These are phyloP conservation scores for Chrysolophus pictus DNA, from an alignment of 2,797 vertebrate species.

Conservation along the genomic window DNA sequence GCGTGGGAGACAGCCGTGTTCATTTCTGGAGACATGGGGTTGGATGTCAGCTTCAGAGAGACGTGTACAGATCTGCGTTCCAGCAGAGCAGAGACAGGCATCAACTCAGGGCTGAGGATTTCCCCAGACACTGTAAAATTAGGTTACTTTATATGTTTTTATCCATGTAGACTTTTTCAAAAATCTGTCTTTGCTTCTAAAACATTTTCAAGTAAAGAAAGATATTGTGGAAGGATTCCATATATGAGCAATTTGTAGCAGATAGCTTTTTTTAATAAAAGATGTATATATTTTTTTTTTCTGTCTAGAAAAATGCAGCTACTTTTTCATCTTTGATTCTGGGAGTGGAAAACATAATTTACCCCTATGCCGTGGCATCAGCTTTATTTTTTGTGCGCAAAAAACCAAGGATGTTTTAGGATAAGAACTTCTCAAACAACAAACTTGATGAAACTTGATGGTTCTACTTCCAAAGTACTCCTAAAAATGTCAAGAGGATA, in stretches of 20 bases:
- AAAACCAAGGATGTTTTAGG: background rate
- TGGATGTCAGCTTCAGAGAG: conserved; percentile 42
- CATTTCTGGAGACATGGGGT: background rate
- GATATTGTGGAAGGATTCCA: background rate
- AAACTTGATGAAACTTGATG: background rate
- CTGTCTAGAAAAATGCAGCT: background rate
- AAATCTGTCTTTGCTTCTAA: conserved; percentile 16
- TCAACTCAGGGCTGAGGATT: conserved; percentile 45
- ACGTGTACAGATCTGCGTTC: background rate
- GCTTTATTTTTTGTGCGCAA: rapidly evolving
- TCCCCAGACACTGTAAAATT: conserved; percentile 42
- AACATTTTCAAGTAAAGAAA: background rate
- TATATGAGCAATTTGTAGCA: background rate
- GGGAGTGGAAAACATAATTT: background rate
- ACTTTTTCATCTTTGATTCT: background rate
- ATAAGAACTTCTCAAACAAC: background rate
- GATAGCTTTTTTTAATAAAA: background rate
- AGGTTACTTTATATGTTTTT: conserved; percentile 47
- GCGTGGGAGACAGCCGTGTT: background rate
- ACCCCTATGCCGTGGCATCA: rapidly evolving
- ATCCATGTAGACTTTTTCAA: background rate
- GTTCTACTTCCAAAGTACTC: background rate
- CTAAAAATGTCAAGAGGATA: background rate
- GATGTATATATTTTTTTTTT: background rate
- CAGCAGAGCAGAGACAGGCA: conserved; percentile 8